Percentiles rank a stretch among this genome's conserved stretches.
Conservation (phyloP, 35 echinoderm and acorn worm genomes). For the Hemicentrotus pulcherrimus region DNA sequence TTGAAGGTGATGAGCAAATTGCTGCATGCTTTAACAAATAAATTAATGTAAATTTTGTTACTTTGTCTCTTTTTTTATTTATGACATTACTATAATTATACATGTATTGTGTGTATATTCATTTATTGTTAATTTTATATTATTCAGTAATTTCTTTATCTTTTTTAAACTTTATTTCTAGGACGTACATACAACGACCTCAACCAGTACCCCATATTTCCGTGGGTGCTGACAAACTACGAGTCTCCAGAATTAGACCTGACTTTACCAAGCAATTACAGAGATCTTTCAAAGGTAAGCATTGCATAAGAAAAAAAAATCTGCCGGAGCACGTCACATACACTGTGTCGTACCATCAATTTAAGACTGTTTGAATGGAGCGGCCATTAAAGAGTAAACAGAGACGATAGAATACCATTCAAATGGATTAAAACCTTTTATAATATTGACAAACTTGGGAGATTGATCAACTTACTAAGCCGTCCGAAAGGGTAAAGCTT, state of each 20-base stretch:
- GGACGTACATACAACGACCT: conserved; percentile 98
- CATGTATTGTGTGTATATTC: background rate
- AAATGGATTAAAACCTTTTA: too few relatives aligned
- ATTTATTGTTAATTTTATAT: background rate
- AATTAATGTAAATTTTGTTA: background rate
- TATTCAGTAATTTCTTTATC: background rate
- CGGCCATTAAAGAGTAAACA: too few relatives aligned
- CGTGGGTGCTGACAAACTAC: conserved; percentile 98
- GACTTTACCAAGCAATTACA: conserved; percentile 95
- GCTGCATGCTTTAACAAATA: too few relatives aligned
- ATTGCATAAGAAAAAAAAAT: background rate
- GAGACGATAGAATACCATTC: too few relatives aligned
- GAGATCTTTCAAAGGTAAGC: conserved; percentile 99
- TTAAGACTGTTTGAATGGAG: too few relatives aligned
- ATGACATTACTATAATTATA: background rate
- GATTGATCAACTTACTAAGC: too few relatives aligned
- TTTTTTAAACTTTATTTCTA: conserved; percentile 27
- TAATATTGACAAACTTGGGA: too few relatives aligned
- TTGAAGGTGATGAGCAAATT: too few relatives aligned
- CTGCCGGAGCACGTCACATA: background rate
- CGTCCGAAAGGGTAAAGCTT: too few relatives aligned
- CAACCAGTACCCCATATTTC: conserved; percentile 99
- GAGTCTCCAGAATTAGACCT: conserved; percentile 89
- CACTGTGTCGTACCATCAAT: too few relatives aligned
- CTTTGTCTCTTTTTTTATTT: background rate